Conservation (phyloP, 92 coral and sea anemone genomes). For the Porites rus region DNA sequence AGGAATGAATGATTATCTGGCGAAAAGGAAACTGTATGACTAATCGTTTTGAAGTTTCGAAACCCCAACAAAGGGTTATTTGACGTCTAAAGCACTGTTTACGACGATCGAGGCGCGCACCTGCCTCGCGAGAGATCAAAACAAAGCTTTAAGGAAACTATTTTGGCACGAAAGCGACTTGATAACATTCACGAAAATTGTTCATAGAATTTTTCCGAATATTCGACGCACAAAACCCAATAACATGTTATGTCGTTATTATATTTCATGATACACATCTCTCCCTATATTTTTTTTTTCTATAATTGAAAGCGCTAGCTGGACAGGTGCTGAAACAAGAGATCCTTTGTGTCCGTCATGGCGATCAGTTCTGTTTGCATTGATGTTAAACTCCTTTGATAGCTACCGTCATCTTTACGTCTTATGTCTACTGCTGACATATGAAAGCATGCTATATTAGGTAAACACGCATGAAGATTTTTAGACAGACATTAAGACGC, state of each 20-base stretch:
- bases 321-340: conserved; percentile 18
- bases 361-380: neutral
- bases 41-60: conserved; percentile 1
- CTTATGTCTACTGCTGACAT: neutral
- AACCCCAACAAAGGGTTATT: conserved; percentile 2
- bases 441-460: neutral
- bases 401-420: conserved; percentile 10
- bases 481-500: neutral
- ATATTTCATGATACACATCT: no score
- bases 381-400: neutral
- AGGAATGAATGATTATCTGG: conserved; percentile 10
- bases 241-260: no score
- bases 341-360: neutral
- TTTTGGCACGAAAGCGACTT: neutral
- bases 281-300: no score
- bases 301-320: neutral
- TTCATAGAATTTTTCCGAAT: neutral
- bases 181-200: neutral
- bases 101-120: neutral
- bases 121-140: conserved; percentile 11
- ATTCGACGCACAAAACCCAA: no score
- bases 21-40: conserved; percentile 3
- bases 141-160: conserved; percentile 10
- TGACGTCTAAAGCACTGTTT: conserved; percentile 14
- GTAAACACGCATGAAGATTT: neutral